Evolutionary conservation across 2,113 vertebrate genomes (phyloP), one percentile per base, ranked within the genome.

Genomic region (Octodon degus): DNA sequence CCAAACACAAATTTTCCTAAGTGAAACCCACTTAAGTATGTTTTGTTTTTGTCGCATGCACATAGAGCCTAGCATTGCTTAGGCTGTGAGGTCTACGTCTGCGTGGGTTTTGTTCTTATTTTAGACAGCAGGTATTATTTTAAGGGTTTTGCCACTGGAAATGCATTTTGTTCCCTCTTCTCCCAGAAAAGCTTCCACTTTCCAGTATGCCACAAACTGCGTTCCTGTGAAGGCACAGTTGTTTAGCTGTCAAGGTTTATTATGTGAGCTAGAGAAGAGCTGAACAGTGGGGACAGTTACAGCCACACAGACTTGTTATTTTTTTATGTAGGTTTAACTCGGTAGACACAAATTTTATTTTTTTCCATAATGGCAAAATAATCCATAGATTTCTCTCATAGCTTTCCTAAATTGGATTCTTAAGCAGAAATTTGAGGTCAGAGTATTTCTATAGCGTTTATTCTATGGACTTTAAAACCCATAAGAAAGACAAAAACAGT

Each of bases 1-100:
- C 19, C 65, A 86, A 84, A 87, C 2, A 32, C 43, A 74, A 94
- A 55, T 92, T 82, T 83, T 84, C 92, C 14, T 77, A 96, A 94
- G 70, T 86, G 37, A 91, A 93, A 32, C 13, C 1, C 60, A 89
- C 27, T 86, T 92, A 88, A 94, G 55, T 40, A 85, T 76, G 40
- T 89, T 96, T 96, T 92, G 32, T 40, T 74, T 32, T 89, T 94
- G 60, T 68, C 6, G 13, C 11, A n/a, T 89, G 72, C 30, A 65
- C 72, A 32, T 60, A 70, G 93, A 81, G 13, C 19, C 86, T 89
- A 62, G 50, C 25, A 63, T 79, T 19, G 53, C 67, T 80, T 68
- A 89, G 86, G 82, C 83, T 95, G 16, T 53, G 27, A 55, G 74
- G 40, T 82, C 62, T 90, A 62, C 47, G 89, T 84, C 62, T 34